phyloP scores from a whole-genome alignment of 1,140 invertebrate genomes.

The Zaprionus capensis region DNA sequence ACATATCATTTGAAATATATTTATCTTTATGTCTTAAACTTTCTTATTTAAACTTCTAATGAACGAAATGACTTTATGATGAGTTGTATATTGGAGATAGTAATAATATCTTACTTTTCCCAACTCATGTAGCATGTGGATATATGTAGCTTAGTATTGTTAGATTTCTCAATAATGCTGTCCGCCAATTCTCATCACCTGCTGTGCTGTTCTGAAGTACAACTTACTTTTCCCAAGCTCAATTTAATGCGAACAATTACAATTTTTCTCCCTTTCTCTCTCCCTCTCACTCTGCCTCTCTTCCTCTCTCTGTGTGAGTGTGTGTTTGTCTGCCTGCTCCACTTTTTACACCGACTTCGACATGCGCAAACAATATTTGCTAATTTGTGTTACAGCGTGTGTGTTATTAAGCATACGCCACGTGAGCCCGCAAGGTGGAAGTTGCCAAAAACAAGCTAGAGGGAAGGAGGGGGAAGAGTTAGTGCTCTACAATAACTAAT shows the following conservation, averaged over 20 bases:
- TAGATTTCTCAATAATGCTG: background rate
- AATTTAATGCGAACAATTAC: conserved; percentile 1
- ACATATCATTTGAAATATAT: no score
- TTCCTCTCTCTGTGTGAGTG: no score
- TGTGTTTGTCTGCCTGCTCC: conserved; percentile 3
- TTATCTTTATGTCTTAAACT: no score
- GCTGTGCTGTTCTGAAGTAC: conserved; percentile 1
- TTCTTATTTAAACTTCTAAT: no score
- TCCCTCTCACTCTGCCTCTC: background rate
- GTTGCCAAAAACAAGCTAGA: conserved; percentile 50
- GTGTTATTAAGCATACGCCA: conserved; percentile 68
- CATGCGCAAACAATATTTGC: conserved; percentile 34
- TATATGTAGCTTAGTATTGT: background rate
- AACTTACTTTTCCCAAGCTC: conserved; percentile 16
- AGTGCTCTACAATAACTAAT: conserved; percentile 20
- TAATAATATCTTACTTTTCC: background rate
- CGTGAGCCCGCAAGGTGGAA: conserved; percentile 57
- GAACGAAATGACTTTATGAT: no score
- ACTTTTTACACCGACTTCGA: conserved; percentile 3
- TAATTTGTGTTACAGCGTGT: conserved; percentile 34
- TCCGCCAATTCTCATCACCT: conserved; percentile 6
- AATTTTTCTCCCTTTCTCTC: background rate
- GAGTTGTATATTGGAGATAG: no score
- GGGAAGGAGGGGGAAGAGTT: background rate
- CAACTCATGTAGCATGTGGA: background rate